A percentile compares a stretch with the other conserved stretches of the same genome.
Evolutionary conservation across 2,113 vertebrate genomes (phyloP).

Genomic region (Kobus ellipsiprymnus): DNA sequence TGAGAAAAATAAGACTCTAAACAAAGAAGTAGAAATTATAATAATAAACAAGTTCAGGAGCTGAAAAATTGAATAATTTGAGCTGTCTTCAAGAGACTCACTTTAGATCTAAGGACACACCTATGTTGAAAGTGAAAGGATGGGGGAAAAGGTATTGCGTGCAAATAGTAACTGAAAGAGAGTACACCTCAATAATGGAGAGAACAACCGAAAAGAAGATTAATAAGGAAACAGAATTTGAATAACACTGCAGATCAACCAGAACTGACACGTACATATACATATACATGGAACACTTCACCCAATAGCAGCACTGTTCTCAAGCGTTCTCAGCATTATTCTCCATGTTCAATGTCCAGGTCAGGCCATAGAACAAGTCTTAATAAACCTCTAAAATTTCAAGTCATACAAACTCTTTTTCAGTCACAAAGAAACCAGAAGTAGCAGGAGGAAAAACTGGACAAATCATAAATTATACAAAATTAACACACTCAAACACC

Average conservation of each 20-base stretch:
- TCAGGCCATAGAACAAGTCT: background rate
- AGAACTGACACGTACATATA: too few relatives aligned
- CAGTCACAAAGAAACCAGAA: background rate
- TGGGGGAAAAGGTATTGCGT: background rate
- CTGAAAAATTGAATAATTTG: background rate
- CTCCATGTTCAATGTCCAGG: background rate
- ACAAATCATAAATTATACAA: background rate
- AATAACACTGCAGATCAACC: background rate
- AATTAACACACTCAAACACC: background rate
- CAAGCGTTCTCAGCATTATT: background rate
- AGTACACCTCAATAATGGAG: background rate
- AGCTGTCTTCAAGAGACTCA: background rate
- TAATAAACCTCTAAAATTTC: background rate
- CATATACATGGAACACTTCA: background rate
- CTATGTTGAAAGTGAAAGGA: background rate
- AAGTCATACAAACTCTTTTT: background rate
- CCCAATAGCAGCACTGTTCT: background rate
- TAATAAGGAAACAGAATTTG: background rate
- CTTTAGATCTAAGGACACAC: background rate
- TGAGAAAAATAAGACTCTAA: background rate
- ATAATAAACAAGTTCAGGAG: background rate
- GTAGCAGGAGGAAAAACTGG: background rate
- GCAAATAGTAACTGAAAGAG: background rate
- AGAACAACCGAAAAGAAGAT: background rate
- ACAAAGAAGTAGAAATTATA: background rate